phyloP scores from a whole-genome alignment of 2,888 invertebrate genomes.

The Leucozona laternaria region DNA sequence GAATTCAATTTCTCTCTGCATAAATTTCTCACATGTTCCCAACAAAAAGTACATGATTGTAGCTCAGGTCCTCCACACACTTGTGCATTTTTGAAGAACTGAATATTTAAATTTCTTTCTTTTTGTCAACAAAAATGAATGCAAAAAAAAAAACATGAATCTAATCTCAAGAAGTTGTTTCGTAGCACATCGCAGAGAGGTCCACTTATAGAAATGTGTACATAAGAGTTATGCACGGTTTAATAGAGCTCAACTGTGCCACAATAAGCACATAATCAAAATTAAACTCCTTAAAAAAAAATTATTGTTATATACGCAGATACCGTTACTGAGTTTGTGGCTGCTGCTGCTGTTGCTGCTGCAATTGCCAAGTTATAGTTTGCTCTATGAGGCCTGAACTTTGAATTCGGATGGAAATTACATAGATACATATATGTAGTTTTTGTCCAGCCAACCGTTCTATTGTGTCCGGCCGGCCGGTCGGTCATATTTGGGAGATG shows the following conservation, averaged over 20 bases:
- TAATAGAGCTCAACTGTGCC: conserved; percentile 37
- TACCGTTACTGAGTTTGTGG: conserved; percentile 16
- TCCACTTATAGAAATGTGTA: conserved; percentile 5
- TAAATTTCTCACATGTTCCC: background rate
- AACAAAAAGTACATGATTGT: background rate
- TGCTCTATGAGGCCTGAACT: background rate
- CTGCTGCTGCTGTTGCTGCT: background rate
- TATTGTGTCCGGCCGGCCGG: conserved; percentile 60
- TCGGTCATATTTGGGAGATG: conserved; percentile 55
- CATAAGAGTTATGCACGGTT: conserved; percentile 56
- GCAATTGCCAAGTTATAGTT: background rate
- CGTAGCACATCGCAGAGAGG: conserved; percentile 52
- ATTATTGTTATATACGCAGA: conserved; percentile 5
- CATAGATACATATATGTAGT: too few species aligned
- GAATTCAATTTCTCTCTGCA: conserved; percentile 48
- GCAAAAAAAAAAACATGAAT: conserved; percentile 24
- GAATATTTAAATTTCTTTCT: conserved; percentile 45
- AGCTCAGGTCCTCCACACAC: conserved; percentile 6
- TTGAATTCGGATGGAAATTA: background rate
- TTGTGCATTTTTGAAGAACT: conserved; percentile 21
- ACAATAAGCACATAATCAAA: conserved; percentile 60
- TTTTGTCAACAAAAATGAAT: conserved; percentile 19
- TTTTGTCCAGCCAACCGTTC: conserved; percentile 62
- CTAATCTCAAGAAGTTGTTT: conserved; percentile 44
- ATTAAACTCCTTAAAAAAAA: conserved; percentile 58